phyloP scores from a whole-genome alignment of 2,113 vertebrate genomes.

The Athene noctua region DNA sequence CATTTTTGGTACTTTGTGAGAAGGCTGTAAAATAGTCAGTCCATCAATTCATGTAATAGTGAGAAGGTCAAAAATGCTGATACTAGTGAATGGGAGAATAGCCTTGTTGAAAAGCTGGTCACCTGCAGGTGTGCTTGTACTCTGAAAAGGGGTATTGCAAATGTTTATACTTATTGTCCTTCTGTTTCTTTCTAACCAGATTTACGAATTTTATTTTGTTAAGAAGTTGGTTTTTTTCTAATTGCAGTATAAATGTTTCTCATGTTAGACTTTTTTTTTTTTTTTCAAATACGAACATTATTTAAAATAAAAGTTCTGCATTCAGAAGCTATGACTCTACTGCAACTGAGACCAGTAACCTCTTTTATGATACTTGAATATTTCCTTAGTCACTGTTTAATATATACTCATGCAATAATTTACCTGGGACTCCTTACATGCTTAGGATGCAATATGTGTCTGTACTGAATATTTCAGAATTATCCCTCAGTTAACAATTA shows the following conservation, averaged over 20 bases:
- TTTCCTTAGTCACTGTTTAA: not conserved
- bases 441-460: not conserved
- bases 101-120: not conserved
- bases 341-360: not conserved
- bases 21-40: slow-evolving; percentile 16
- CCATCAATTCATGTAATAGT: not conserved
- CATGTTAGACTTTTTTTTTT: not conserved
- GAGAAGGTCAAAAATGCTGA: slow-evolving; percentile 19
- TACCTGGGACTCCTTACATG: not conserved
- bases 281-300: not conserved
- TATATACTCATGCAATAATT: not conserved
- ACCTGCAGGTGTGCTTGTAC: not conserved
- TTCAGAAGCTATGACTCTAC: not conserved
- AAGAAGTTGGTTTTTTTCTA: not conserved
- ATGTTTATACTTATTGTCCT: not conserved
- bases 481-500: not conserved
- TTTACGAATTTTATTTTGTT: not conserved
- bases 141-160: not conserved
- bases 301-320: not conserved
- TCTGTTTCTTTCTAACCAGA: not conserved
- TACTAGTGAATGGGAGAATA: slow-evolving; percentile 6
- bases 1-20: slow-evolving; percentile 17
- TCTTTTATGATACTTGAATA: not conserved
- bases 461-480: not conserved
- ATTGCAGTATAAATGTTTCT: not conserved